These are phyloP conservation scores for Apodemia duryi DNA, from an alignment of 2,888 invertebrate genomes.

Conservation along the genomic window DNA sequence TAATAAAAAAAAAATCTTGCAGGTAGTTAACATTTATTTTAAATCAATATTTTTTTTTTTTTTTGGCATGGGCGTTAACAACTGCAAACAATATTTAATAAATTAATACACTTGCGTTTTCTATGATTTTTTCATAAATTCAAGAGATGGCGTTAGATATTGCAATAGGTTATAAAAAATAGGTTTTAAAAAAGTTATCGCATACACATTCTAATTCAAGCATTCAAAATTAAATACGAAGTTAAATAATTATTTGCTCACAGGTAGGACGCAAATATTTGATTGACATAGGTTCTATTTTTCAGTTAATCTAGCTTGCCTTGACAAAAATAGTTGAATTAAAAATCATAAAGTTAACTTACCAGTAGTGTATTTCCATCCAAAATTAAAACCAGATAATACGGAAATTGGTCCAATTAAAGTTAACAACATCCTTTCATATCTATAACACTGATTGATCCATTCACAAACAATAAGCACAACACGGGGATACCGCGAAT, in stretches of 20 bases:
- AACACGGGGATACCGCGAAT: slow-evolving; percentile 53
- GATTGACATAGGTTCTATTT: background rate
- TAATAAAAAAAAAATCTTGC: too few relatives aligned
- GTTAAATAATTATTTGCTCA: background rate
- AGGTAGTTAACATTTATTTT: too few relatives aligned
- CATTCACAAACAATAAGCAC: slow-evolving; percentile 63
- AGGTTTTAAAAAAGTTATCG: too few relatives aligned
- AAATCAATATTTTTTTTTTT: too few relatives aligned
- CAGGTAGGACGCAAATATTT: background rate
- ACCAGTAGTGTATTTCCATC: slow-evolving; percentile 67
- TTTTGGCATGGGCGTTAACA: too few relatives aligned
- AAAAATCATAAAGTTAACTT: slow-evolving; percentile 38
- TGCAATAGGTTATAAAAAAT: too few relatives aligned
- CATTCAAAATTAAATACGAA: background rate
- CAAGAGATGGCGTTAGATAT: too few relatives aligned
- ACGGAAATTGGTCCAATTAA: slow-evolving; percentile 32
- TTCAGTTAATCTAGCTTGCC: background rate
- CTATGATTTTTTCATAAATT: too few relatives aligned
- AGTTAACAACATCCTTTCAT: slow-evolving; percentile 63
- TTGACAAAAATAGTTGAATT: background rate
- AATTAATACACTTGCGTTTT: too few relatives aligned
- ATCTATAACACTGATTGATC: slow-evolving; percentile 51
- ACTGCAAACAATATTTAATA: too few relatives aligned
- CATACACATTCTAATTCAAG: background rate
- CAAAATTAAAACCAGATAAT: slow-evolving; percentile 47